Percentiles rank a stretch among this genome's conserved stretches.
Conservation (phyloP, 1,140 invertebrate species). For the Atta colombica region DNA sequence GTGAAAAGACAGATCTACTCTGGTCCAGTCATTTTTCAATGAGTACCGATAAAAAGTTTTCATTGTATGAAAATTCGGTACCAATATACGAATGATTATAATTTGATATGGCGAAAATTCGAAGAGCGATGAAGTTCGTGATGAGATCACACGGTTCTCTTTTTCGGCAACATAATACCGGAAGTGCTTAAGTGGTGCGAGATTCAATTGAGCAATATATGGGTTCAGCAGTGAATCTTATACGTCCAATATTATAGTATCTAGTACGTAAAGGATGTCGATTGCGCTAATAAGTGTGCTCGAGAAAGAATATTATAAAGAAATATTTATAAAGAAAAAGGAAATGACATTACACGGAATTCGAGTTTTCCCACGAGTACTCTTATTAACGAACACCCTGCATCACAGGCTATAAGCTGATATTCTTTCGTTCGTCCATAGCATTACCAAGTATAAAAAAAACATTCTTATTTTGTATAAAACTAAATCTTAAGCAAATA, state of each 20-base stretch:
- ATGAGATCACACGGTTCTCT: not conserved
- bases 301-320: not conserved
- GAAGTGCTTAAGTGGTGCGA: constrained; percentile 71
- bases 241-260: constrained; percentile 74
- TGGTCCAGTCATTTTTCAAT: not conserved
- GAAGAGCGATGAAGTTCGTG: constrained; percentile 3
- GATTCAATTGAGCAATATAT: constrained; percentile 38
- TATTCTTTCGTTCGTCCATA: constrained; percentile 53
- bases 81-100: constrained; percentile 14
- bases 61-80: constrained; percentile 4
- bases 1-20: not conserved
- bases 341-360: not conserved
- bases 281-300: constrained; percentile 2
- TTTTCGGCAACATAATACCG: constrained; percentile 47
- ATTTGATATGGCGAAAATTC: constrained; percentile 4
- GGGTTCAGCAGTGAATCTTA: constrained; percentile 60
- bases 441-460: constrained; percentile 16
- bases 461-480: constrained; percentile 59
- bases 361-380: not conserved
- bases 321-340: not conserved
- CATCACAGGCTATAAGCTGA: constrained; percentile 1
- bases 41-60: constrained; percentile 3
- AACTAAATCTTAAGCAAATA: constrained; percentile 26
- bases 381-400: not conserved
- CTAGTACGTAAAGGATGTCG: constrained; percentile 45